Evolutionary conservation across 2,888 invertebrate species (phyloP).

Genomic region (Kryphioiulus occultus): DNA sequence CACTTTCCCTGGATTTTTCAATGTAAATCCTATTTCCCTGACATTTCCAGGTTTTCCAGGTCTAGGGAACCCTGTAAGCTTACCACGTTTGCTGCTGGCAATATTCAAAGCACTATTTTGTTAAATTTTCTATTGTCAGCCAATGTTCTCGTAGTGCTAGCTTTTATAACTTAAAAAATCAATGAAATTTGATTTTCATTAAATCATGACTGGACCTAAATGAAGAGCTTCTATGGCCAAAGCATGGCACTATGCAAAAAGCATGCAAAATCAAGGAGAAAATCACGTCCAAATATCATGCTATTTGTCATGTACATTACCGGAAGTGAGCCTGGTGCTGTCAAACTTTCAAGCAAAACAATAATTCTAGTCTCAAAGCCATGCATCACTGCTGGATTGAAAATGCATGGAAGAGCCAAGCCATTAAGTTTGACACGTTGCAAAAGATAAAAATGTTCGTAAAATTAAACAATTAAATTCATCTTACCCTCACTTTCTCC

Average conservation of each 20-base stretch:
- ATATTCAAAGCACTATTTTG: background rate
- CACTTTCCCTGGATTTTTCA: too few relatives aligned
- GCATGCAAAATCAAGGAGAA: background rate
- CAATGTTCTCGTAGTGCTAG: too few relatives aligned
- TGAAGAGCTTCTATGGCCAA: background rate
- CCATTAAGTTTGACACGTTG: background rate
- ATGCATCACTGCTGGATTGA: background rate
- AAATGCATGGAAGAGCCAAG: slow-evolving; percentile 3
- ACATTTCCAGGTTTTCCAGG: too few relatives aligned
- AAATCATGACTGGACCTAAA: background rate
- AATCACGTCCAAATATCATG: background rate
- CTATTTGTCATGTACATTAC: background rate
- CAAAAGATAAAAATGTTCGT: background rate
- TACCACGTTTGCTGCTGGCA: background rate
- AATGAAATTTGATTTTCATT: background rate
- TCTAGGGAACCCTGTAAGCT: too few relatives aligned
- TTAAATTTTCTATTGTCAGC: background rate
- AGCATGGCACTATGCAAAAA: background rate
- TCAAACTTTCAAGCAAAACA: background rate
- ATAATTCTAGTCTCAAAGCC: background rate
- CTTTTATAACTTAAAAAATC: background rate
- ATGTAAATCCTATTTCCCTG: too few relatives aligned
- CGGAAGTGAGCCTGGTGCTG: background rate
- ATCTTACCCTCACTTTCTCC: slow-evolving; percentile 15
- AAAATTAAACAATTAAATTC: background rate